These are phyloP conservation scores for Hypsopygia costalis DNA, from an alignment of 2,888 invertebrate genomes.

Conservation along the genomic window DNA sequence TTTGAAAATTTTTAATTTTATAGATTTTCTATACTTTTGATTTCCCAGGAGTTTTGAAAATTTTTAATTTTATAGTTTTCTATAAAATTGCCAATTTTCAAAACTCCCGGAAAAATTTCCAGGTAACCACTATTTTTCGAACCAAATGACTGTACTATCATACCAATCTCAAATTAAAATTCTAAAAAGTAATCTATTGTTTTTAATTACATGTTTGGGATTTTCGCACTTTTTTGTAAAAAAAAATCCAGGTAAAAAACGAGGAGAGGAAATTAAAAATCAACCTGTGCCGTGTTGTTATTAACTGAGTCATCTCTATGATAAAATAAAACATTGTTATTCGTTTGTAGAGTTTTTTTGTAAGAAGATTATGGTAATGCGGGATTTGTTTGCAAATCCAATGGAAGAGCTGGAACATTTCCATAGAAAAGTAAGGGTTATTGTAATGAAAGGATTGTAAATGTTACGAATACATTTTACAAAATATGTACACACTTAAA, in stretches of 20 bases:
- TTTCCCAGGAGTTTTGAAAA: too few relatives aligned
- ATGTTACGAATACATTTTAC: background rate
- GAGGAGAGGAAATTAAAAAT: conserved; percentile 12
- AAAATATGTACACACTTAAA: too few relatives aligned
- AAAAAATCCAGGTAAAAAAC: conserved; percentile 3
- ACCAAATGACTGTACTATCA: too few relatives aligned
- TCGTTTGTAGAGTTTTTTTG: conserved; percentile 20
- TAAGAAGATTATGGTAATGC: conserved; percentile 42
- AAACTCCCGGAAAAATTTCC: too few relatives aligned
- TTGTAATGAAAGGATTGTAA: background rate
- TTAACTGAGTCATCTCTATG: conserved; percentile 13
- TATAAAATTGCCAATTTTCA: too few relatives aligned
- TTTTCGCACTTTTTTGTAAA: conserved; percentile 1
- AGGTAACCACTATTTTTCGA: too few relatives aligned
- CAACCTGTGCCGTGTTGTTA: conserved; percentile 3
- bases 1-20: too few relatives aligned
- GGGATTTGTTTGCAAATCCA: conserved; percentile 26
- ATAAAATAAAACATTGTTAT: conserved; percentile 21
- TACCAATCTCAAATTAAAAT: too few relatives aligned
- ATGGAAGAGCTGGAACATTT: conserved; percentile 18
- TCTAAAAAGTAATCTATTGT: conserved; percentile 18
- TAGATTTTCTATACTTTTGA: too few relatives aligned
- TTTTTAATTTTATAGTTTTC: too few relatives aligned
- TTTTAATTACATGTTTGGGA: conserved; percentile 18
- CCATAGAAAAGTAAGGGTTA: conserved; percentile 12